A percentile compares a stretch with the other conserved stretches of the same genome.
Evolutionary conservation across 2,797 vertebrate species (phyloP).

Genomic region (Liparis tanakae): DNA sequence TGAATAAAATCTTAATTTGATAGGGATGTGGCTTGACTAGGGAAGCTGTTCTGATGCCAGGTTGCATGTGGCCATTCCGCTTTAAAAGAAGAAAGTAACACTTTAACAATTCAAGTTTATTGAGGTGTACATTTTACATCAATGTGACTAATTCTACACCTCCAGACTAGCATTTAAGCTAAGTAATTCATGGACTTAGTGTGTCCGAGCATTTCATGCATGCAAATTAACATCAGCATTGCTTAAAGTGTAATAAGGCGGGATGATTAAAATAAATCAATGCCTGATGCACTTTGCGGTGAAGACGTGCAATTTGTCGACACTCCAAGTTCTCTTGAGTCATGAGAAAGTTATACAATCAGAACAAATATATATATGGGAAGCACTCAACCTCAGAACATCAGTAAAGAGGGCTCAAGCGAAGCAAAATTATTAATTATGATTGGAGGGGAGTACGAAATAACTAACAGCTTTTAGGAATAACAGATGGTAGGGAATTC

Average conservation of each 20-base stretch:
- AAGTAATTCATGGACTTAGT: slow-evolving; percentile 67
- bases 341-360: neutral
- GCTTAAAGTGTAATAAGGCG: slow-evolving; percentile 43
- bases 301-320: neutral
- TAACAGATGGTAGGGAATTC: slow-evolving; percentile 24
- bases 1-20: slow-evolving; percentile 54
- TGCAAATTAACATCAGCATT: slow-evolving; percentile 45
- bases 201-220: no score
- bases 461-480: slow-evolving; percentile 34
- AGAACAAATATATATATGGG: slow-evolving; percentile 8
- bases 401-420: slow-evolving; percentile 5
- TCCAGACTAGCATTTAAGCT: slow-evolving; percentile 47
- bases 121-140: slow-evolving; percentile 37
- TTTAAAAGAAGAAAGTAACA: slow-evolving; percentile 29
- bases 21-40: slow-evolving; percentile 30
- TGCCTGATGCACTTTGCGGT: neutral
- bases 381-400: slow-evolving; percentile 9
- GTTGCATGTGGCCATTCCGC: slow-evolving; percentile 41
- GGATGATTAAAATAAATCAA: slow-evolving; percentile 4
- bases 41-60: slow-evolving; percentile 26
- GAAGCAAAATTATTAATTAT: slow-evolving; percentile 13
- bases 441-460: slow-evolving; percentile 28
- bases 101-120: slow-evolving; percentile 44
- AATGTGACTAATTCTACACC: slow-evolving; percentile 55
- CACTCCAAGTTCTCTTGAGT: slow-evolving; percentile 2